Conservation (phyloP, 1,140 invertebrate species). For the Pissodes strobi region DNA sequence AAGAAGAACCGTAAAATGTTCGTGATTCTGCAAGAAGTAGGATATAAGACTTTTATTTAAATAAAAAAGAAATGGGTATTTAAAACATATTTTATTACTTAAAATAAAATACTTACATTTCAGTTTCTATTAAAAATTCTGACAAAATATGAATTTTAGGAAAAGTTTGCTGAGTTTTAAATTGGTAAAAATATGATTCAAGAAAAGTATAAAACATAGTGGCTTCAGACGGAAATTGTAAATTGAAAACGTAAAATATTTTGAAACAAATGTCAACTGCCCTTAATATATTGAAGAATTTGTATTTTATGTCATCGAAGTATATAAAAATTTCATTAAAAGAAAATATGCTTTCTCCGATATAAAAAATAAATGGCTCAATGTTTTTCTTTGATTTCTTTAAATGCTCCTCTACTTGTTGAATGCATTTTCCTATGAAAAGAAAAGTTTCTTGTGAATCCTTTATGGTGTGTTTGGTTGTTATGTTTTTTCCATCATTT, state of each 20-base stretch:
- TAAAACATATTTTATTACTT: no score
- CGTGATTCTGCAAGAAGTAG: no score
- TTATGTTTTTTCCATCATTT: neutral
- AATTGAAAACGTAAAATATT: constrained; percentile 51
- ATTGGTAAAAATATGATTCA: neutral
- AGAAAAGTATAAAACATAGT: constrained; percentile 39
- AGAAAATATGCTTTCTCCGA: neutral
- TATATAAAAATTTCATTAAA: neutral
- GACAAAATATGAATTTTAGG: no score
- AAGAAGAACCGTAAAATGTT: no score
- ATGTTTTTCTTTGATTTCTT: neutral
- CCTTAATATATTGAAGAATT: neutral
- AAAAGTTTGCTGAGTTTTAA: no score
- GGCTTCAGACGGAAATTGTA: constrained; percentile 52
- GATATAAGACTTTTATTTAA: no score
- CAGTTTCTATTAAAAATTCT: no score
- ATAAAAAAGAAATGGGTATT: no score
- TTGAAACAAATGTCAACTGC: neutral
- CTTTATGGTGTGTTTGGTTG: neutral
- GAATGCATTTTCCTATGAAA: neutral
- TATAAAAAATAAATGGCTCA: neutral
- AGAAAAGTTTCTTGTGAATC: neutral
- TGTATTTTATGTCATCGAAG: neutral
- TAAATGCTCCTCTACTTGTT: neutral
- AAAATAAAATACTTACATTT: no score